Evolutionary conservation across 37 sponge, comb jelly and placozoan genomes (phyloP), one percentile per base, ranked within the genome.

Genomic region (Eunapius fragilis): DNA sequence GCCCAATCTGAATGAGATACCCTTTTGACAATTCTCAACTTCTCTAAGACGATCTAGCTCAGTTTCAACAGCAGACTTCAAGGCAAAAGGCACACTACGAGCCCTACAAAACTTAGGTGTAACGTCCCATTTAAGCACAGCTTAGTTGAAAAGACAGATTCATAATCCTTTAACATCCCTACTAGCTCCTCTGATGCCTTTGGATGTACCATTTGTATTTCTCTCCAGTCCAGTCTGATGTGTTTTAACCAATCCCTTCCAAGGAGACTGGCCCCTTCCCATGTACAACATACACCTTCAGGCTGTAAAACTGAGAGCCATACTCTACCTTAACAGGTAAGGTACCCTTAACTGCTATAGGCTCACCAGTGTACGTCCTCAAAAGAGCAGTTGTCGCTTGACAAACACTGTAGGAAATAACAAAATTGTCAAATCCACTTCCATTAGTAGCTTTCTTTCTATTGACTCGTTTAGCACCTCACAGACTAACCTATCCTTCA

Each of bases 1-100:
- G 85, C 90, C 90, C 90, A 90, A 26, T 90, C 86, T 47, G 79
- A 77, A 69, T 84, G 74, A 24, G 68, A 74, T 23, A 89, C 80
- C 22, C 17, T 76, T 17, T 37, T 27, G 14, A 89, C 32, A 28
- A 89, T 68, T 32, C 89, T 85, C 67, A 69, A 80, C 41, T 67
- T 36, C 49, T 86, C 86, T n/a, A 86, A n/a, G 71, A 17, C 86
- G 71, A 26, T 37, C 37, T 26, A 86, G 70, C 31, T 86, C 86
- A 31, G 32, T 11, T 22, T 37, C 73, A 14, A 86, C 69, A 2
- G 31, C 37, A 23, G 19, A 48, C 30, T 31, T 67, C 12, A 86
- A n/a, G 71, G 86, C 78, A 69, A 78, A 86, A 23, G 86, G 86
- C 26, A 86, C 78, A n/a, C 37, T 2, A 0, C 86, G 79, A 37